Evolutionary conservation across 2,113 vertebrate species (phyloP).

Genomic region (Archilochus colubris): DNA sequence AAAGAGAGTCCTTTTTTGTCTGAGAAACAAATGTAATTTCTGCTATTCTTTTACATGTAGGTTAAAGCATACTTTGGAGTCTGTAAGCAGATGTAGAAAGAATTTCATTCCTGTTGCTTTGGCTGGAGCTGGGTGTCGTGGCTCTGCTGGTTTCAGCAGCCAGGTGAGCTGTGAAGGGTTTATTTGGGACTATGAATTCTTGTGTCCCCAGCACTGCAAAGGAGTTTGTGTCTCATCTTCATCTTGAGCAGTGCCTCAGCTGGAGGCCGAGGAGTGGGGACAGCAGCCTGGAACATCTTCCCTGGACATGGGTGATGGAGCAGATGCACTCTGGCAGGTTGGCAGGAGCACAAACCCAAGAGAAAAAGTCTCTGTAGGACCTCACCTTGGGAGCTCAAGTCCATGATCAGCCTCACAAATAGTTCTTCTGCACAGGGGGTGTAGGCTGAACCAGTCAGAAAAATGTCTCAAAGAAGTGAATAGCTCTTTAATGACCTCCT

Average conservation of each 20-base stretch:
- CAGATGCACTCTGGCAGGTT: background rate
- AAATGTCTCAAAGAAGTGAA: background rate
- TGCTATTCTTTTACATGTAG: background rate
- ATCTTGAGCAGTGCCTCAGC: background rate
- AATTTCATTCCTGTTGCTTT: background rate
- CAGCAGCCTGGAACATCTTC: too few species aligned
- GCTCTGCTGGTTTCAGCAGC: fast-evolving
- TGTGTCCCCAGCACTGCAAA: background rate
- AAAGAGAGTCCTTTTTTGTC: background rate
- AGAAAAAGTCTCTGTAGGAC: background rate
- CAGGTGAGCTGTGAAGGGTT: background rate
- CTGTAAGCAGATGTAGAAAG: background rate
- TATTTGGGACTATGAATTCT: background rate
- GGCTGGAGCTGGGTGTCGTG: fast-evolving
- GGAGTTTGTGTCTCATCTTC: background rate
- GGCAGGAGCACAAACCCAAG: background rate
- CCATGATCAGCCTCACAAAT: background rate
- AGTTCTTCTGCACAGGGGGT: background rate
- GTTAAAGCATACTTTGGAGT: background rate
- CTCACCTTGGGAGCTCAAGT: background rate
- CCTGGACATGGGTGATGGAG: background rate
- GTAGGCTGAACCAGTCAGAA: background rate
- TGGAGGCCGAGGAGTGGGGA: background rate
- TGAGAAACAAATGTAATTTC: background rate
- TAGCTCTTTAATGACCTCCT: background rate